Base-by-base conservation (phyloP, 2,113 vertebrate genomes). In the Podarcis raffonei region DNA sequence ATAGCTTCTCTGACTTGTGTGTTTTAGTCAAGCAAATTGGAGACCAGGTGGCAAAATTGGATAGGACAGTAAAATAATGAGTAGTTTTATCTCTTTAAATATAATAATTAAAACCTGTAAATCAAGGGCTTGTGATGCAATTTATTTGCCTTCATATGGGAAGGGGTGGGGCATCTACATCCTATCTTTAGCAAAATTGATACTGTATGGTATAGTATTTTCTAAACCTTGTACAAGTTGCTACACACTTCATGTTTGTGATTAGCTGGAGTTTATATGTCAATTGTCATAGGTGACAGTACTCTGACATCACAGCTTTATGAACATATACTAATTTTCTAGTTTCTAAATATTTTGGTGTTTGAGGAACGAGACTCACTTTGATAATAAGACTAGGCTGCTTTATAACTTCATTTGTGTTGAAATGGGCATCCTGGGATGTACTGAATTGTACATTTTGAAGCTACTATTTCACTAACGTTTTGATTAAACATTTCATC, bases 31-130 rank as follows among this genome's bases (percentile, higher is more conserved):
- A 75, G 4, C 32, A 82, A 82, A 75, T 75, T 71, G 35, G 87
- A 83, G 71, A 48, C 37, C 87, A 88, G 80, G 87, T 83, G 71
- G 84, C 57, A 23, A 75, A 76, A 88, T 25, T 65, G 12, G 69
- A 66, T 66, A 65, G 53, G 57, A 88, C 32, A 81, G 22, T 25
- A 82, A 65, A 76, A 65, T 88, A 65, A 80, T 87, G 20, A 65
- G 30, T 83, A 48, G 27, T 68, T 87, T 83, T 82, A 15, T 59
- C 42, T 22, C 37, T 62, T 74, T 65, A 77, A 76, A 62, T 65
- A 65, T 18, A 76, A 83, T 75, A 76, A 76, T 83, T 83, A 88
- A 83, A 65, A 76, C 53, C 57, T 65, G 48, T 66, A 76, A 75
- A 88, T 32, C 71, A 76, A 32, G 68, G 6, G 37, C 53, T 30